phyloP scores from a whole-genome alignment of 2,888 invertebrate genomes.

The Beris morrisii region DNA sequence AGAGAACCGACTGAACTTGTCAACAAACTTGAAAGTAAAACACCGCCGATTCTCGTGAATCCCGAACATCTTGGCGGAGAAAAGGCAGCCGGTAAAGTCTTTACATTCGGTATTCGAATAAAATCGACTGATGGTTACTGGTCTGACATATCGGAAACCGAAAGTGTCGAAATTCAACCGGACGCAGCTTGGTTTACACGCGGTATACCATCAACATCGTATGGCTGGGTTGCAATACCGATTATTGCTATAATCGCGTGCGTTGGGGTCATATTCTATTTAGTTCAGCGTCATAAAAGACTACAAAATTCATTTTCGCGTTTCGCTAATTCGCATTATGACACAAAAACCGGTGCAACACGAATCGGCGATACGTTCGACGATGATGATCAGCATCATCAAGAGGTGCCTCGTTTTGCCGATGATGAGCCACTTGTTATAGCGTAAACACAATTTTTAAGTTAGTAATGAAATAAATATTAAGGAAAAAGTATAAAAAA shows the following conservation, averaged over 20 bases:
- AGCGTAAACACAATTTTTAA: constrained; percentile 61
- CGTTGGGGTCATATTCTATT: constrained; percentile 64
- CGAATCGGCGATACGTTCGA: constrained; percentile 76
- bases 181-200: constrained; percentile 41
- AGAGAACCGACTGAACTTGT: constrained; percentile 54
- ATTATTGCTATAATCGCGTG: constrained; percentile 60
- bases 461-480: not conserved
- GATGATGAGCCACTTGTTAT: constrained; percentile 94
- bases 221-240: constrained; percentile 59
- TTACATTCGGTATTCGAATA: constrained; percentile 66
- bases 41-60: constrained; percentile 57
- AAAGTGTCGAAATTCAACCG: constrained; percentile 42
- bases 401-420: constrained; percentile 84
- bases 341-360: constrained; percentile 82
- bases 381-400: constrained; percentile 77
- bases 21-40: constrained; percentile 53
- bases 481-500: constrained; percentile 11
- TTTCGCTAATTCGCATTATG: constrained; percentile 83
- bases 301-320: constrained; percentile 77
- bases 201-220: constrained; percentile 41
- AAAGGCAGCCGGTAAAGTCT: constrained; percentile 59
- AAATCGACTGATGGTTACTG: constrained; percentile 56
- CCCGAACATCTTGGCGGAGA: constrained; percentile 55
- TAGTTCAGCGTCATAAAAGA: constrained; percentile 69
- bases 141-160: constrained; percentile 44